Evolutionary conservation across 2,888 invertebrate genomes (phyloP).

Genomic region (Opisthograptis luteolata): DNA sequence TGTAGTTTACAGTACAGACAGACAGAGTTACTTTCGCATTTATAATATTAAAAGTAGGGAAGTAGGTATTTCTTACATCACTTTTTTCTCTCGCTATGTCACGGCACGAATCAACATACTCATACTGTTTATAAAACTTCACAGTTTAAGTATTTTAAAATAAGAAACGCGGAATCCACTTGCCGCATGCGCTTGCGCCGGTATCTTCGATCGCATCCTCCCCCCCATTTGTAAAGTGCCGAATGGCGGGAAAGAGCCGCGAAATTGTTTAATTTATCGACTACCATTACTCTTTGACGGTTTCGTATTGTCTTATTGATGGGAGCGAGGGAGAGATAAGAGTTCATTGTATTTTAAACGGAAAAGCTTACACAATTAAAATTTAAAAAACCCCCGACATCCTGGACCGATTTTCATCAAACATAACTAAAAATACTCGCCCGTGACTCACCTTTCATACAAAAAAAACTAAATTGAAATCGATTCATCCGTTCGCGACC

Average conservation of each 20-base stretch:
- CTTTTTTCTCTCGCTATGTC: not conserved
- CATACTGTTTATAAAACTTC: not conserved
- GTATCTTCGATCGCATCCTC: constrained; percentile 52
- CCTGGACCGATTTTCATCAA: too few species aligned
- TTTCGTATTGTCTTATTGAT: constrained; percentile 27
- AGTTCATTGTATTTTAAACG: constrained; percentile 3
- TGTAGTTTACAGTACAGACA: too few species aligned
- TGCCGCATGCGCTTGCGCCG: constrained; percentile 26
- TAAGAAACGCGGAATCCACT: constrained; percentile 12
- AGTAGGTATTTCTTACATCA: too few species aligned
- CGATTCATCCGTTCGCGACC: too few species aligned
- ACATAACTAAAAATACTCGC: too few species aligned
- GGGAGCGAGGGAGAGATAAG: constrained; percentile 20
- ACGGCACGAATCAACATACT: not conserved
- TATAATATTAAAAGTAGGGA: too few species aligned
- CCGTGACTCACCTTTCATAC: too few species aligned
- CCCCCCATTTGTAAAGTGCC: constrained; percentile 55
- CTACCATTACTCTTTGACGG: constrained; percentile 29
- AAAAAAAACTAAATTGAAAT: too few species aligned
- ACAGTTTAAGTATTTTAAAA: constrained; percentile 1
- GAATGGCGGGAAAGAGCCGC: constrained; percentile 36
- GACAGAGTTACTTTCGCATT: too few species aligned
- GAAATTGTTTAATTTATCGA: constrained; percentile 40
- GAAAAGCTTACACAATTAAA: constrained; percentile 3
- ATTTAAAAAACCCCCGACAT: constrained; percentile 4